Percentiles rank a stretch among this genome's conserved stretches.
Evolutionary conservation across 64 coral and sea anemone genomes (phyloP).

Genomic region (Stichodactyla mertensii): DNA sequence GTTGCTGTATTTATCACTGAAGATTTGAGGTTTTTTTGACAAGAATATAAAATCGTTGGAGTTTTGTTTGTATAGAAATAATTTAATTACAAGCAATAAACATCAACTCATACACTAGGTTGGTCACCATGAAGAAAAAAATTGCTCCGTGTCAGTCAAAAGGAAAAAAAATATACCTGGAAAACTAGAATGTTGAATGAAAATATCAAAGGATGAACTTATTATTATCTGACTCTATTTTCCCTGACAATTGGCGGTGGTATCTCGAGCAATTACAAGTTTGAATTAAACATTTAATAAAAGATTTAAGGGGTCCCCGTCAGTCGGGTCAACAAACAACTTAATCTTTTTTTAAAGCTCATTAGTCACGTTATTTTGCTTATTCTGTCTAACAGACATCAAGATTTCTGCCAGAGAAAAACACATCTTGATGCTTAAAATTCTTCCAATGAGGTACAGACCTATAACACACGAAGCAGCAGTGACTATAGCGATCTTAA

Average conservation of each 20-base stretch:
- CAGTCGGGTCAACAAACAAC: background rate
- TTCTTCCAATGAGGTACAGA: background rate
- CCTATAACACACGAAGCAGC: too few species aligned
- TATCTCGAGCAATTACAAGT: background rate
- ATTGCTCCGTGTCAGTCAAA: too few species aligned
- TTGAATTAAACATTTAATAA: conserved; percentile 11
- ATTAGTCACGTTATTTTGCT: background rate
- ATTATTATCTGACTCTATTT: too few species aligned
- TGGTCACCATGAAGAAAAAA: too few species aligned
- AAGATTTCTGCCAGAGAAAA: background rate
- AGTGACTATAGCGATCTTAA: too few species aligned
- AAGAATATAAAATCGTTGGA: background rate
- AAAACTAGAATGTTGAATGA: too few species aligned
- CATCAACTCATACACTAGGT: background rate
- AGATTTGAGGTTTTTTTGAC: too few species aligned
- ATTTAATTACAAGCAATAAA: background rate
- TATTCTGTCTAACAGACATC: background rate
- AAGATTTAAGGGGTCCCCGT: background rate
- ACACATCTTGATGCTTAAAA: background rate
- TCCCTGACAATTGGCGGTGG: too few species aligned
- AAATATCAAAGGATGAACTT: too few species aligned
- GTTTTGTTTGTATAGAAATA: background rate
- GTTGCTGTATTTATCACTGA: too few species aligned
- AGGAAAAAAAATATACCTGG: too few species aligned
- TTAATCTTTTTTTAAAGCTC: background rate